Percentiles rank a stretch among this genome's conserved stretches.
Conservation (phyloP, 2,888 invertebrate species). For the Pseudococcus viburni region DNA sequence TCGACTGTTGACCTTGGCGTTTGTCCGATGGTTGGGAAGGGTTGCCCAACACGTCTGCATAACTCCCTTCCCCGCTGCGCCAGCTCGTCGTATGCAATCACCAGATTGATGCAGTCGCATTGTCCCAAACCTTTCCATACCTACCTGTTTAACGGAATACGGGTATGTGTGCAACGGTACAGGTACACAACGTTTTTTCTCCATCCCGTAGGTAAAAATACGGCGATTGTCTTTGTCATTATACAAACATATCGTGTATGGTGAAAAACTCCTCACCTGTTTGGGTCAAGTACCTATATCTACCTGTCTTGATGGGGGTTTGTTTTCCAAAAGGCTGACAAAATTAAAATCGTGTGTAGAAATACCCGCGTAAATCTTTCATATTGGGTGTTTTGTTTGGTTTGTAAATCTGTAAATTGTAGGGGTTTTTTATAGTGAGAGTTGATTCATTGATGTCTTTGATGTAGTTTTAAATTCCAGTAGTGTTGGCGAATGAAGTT, state of each 20-base stretch:
- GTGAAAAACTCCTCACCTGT: constrained; percentile 1
- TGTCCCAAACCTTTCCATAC: constrained; percentile 17
- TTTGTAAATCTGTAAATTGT: constrained; percentile 38
- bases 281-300: constrained; percentile 50
- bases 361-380: constrained; percentile 38
- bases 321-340: background rate
- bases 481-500: too few species aligned
- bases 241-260: constrained; percentile 13
- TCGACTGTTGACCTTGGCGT: constrained; percentile 64
- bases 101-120: constrained; percentile 57
- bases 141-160: constrained; percentile 54
- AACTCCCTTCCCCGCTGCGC: constrained; percentile 45
- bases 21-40: constrained; percentile 62
- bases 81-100: constrained; percentile 4
- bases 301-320: constrained; percentile 25
- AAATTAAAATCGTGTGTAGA: constrained; percentile 23
- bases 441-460: too few species aligned
- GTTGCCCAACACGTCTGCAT: constrained; percentile 59
- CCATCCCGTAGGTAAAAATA: background rate
- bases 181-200: constrained; percentile 15
- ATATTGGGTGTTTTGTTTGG: background rate
- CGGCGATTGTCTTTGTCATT: constrained; percentile 4
- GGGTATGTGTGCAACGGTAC: constrained; percentile 23
- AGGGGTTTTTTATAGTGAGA: background rate
- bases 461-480: too few species aligned